Percentiles rank a stretch among this genome's conserved stretches.
phyloP scores from a whole-genome alignment of 2,888 invertebrate species.

The Mimas tiliae region DNA sequence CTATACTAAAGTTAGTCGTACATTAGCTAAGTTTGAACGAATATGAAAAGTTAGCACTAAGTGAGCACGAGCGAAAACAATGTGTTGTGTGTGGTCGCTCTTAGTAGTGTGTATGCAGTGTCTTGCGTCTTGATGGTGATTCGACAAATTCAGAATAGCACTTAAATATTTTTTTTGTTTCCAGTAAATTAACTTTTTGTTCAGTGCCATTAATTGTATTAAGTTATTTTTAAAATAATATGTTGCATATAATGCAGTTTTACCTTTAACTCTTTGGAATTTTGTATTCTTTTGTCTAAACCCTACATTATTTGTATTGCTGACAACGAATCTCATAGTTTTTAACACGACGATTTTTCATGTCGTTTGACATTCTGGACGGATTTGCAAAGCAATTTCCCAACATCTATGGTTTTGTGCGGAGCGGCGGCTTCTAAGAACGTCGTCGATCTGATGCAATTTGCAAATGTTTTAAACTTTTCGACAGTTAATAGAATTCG shows the following conservation, averaged over 20 bases:
- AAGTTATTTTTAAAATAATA: constrained; percentile 80
- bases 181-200: constrained; percentile 54
- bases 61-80: constrained; percentile 35
- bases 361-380: constrained; percentile 51
- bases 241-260: constrained; percentile 82
- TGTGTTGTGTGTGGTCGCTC: constrained; percentile 39
- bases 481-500: neutral
- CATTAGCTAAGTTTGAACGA: neutral
- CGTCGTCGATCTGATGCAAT: constrained; percentile 14
- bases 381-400: constrained; percentile 78
- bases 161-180: constrained; percentile 16
- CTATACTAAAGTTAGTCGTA: neutral
- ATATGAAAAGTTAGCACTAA: constrained; percentile 6
- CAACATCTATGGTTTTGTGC: constrained; percentile 35
- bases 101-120: constrained; percentile 49
- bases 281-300: constrained; percentile 51
- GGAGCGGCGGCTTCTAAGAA: constrained; percentile 25
- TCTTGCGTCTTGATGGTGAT: constrained; percentile 67
- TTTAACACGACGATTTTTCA: constrained; percentile 54
- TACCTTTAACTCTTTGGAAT: constrained; percentile 46
- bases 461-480: neutral
- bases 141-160: constrained; percentile 57
- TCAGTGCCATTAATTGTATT: constrained; percentile 82
- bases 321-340: constrained; percentile 77
- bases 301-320: constrained; percentile 52